These are phyloP conservation scores for Tragelaphus buxtoni DNA, from an alignment of 2,113 vertebrate genomes.

Conservation along the genomic window DNA sequence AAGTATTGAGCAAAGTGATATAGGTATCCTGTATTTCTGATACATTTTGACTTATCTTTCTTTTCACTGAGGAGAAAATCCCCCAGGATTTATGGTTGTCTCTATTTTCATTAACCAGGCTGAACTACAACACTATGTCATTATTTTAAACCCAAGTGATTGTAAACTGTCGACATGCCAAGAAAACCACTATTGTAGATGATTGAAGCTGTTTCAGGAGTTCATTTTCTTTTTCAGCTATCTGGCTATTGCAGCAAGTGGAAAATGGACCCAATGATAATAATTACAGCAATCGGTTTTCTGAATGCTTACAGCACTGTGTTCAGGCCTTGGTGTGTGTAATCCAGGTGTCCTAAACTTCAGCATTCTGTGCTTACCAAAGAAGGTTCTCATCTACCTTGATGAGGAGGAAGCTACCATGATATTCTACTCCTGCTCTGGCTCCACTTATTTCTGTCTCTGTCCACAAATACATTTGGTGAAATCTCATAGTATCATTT, in stretches of 20 bases:
- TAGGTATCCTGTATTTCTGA: neutral
- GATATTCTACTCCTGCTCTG: neutral
- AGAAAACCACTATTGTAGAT: constrained; percentile 29
- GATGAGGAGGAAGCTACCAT: neutral
- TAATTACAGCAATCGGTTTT: neutral
- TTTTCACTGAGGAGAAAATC: constrained; percentile 17
- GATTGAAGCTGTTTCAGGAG: constrained; percentile 21
- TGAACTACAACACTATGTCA: constrained; percentile 13
- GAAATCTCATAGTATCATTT: neutral
- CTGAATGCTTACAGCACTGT: neutral
- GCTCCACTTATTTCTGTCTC: neutral
- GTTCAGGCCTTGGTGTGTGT: neutral
- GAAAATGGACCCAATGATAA: constrained; percentile 5
- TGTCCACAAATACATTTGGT: neutral
- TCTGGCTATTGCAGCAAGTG: neutral
- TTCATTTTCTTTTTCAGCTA: constrained; percentile 15
- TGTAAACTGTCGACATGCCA: neutral
- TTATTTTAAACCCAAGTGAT: constrained; percentile 51
- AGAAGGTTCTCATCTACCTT: neutral
- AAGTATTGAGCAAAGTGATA: constrained; percentile 3
- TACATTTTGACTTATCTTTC: constrained; percentile 7
- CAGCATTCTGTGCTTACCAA: neutral
- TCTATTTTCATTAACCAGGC: constrained; percentile 41
- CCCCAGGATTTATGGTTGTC: constrained; percentile 1
- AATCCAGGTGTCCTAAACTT: neutral